A percentile compares a stretch with the other conserved stretches of the same genome.
These are phyloP conservation scores for Herminia tarsipennalis DNA, from an alignment of 2,888 invertebrate genomes.

Conservation along the genomic window DNA sequence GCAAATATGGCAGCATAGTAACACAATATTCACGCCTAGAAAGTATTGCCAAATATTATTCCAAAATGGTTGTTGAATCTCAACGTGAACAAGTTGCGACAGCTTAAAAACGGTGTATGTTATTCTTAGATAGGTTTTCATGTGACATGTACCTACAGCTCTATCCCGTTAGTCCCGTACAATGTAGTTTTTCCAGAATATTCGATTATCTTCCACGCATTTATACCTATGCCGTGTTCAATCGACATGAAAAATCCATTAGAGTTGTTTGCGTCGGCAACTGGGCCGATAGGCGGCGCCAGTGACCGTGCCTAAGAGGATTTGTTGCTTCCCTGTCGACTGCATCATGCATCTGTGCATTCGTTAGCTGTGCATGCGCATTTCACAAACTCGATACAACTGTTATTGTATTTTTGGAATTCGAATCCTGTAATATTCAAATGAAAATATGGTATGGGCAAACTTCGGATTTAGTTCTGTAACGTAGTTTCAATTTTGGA, in stretches of 20 bases:
- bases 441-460: too few relatives aligned
- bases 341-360: slow-evolving; percentile 49
- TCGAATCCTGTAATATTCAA: slow-evolving; percentile 10
- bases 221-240: slow-evolving; percentile 68
- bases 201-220: slow-evolving; percentile 64
- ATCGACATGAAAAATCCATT: slow-evolving; percentile 85
- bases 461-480: too few relatives aligned
- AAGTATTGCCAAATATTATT: too few relatives aligned
- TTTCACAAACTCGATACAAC: slow-evolving; percentile 23
- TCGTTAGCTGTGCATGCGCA: slow-evolving; percentile 43
- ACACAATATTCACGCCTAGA: too few relatives aligned
- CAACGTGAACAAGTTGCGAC: too few relatives aligned
- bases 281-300: slow-evolving; percentile 66
- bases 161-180: slow-evolving; percentile 5
- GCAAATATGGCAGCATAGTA: too few relatives aligned
- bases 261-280: slow-evolving; percentile 74
- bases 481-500: too few relatives aligned
- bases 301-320: slow-evolving; percentile 83
- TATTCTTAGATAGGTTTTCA: too few relatives aligned
- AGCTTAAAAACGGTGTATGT: too few relatives aligned
- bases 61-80: too few relatives aligned
- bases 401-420: slow-evolving; percentile 12
- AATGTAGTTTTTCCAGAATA: slow-evolving; percentile 47
- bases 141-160: too few relatives aligned
- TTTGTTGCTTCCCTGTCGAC: slow-evolving; percentile 69